Evolutionary conservation across 2,797 vertebrate genomes (phyloP), one percentile per base, ranked within the genome.

Genomic region (Glossophaga mutica): DNA sequence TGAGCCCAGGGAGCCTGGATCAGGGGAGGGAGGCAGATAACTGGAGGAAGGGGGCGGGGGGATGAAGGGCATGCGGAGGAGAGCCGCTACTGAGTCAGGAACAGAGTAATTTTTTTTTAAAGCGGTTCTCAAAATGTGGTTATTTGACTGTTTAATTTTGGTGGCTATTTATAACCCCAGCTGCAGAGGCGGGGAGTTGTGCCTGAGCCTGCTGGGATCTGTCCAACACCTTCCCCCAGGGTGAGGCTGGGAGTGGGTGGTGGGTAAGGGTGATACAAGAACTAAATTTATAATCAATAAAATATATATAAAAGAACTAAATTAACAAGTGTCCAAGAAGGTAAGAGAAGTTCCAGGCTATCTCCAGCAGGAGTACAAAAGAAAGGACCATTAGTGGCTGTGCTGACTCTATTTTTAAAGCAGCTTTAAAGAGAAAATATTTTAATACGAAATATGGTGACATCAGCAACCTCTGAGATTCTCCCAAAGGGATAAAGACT

Each of bases 111-210:
- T 83, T 59, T 68, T 67, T 68, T 29, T 78, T 46, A 24, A 19
- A 96, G 76, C 71, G 76, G 91, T 95, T 96, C 96, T 96, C 94
- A 96, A 96, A 97, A 94, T 95, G 95, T 71, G 74, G 92, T 93
- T 97, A 86, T 96, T 97, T 96, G 82, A 96, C 84, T 97, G 93
- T 97, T 97, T 96, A 90, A 96, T 95, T 97, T 95, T 73, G 87
- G 76, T 95, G 39, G 83, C 96, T 97, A 97, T 97, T 98, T 97
- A 97, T 97, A 97, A 92, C 79, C 73, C 84, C 79, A 97, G 95
- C 91, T 97, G 94, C 91, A 97, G 97, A 96, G 97, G 96, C 73
- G 19, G 96, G 73, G 91, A 95, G 71, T 59, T 82, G 42, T 77
- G 95, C 34, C 79, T 94, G 67, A 89, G 91, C 92, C 92, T 94